These are phyloP conservation scores for Gymnarchus niloticus DNA, from an alignment of 2,113 vertebrate genomes.

Conservation along the genomic window DNA sequence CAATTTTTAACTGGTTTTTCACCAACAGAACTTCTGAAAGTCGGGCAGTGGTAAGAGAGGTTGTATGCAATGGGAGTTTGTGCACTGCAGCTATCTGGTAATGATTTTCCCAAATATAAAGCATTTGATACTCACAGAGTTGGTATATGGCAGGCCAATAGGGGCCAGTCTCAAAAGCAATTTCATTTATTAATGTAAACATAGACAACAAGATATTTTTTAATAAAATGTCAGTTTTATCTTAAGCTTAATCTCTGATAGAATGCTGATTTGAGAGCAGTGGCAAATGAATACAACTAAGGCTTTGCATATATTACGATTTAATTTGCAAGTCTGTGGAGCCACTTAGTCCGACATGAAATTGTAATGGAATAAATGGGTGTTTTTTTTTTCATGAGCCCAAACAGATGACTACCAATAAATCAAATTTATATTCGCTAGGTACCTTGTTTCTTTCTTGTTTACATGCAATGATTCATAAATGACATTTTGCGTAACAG, in stretches of 20 bases:
- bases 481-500: conserved; percentile 15
- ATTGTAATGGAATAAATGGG: conserved; percentile 10
- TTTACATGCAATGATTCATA: conserved; percentile 17
- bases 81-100: not conserved
- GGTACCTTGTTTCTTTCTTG: not conserved
- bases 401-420: conserved; percentile 9
- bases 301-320: conserved; percentile 22
- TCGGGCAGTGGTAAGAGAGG: not conserved
- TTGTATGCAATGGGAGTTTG: too few relatives aligned
- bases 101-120: not conserved
- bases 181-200: conserved; percentile 21
- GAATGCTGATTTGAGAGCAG: conserved; percentile 9
- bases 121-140: not conserved
- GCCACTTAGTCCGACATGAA: not conserved
- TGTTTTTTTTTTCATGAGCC: not conserved
- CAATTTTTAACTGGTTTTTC: not conserved
- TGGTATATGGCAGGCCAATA: too few relatives aligned
- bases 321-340: conserved; percentile 14
- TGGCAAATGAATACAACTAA: conserved; percentile 26
- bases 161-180: not conserved
- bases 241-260: not conserved
- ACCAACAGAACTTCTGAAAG: not conserved
- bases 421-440: conserved; percentile 13
- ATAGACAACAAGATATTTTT: conserved; percentile 6
- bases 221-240: conserved; percentile 25